Conservation (phyloP, 2,113 vertebrate genomes). For the Spea bombifrons region DNA sequence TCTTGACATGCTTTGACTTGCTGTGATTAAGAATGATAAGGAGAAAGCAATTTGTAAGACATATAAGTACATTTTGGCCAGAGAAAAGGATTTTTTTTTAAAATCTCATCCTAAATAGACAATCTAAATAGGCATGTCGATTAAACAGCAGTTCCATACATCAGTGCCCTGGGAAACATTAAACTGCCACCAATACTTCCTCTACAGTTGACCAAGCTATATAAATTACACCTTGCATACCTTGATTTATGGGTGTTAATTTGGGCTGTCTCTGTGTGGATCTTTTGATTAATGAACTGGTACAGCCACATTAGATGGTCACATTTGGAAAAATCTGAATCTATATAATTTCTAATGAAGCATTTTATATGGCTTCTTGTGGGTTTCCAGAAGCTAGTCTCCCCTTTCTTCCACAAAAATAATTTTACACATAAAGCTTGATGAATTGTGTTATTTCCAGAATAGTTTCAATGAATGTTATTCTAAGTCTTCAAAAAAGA, state of each 20-base stretch:
- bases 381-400: not conserved
- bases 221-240: conserved; percentile 39
- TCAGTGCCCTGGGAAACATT: conserved; percentile 36
- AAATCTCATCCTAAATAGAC: conserved; percentile 34
- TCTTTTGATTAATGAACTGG: conserved; percentile 30
- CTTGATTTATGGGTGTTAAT: conserved; percentile 45
- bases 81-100: conserved; percentile 23
- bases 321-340: conserved; percentile 28
- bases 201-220: conserved; percentile 19
- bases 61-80: conserved; percentile 28
- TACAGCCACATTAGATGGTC: conserved; percentile 27
- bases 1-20: too few species aligned
- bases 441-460: not conserved
- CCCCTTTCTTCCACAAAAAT: not conserved
- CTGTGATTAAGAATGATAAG: conserved; percentile 6
- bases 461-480: not conserved
- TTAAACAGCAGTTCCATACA: conserved; percentile 37
- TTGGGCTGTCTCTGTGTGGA: conserved; percentile 32
- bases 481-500: not conserved
- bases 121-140: too few species aligned
- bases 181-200: conserved; percentile 36
- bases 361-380: conserved; percentile 21
- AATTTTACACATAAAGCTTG: not conserved
- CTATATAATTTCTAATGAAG: conserved; percentile 34
- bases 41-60: conserved; percentile 23